phyloP scores from a whole-genome alignment of 2,888 invertebrate genomes.

The Bhutanitis thaidina region DNA sequence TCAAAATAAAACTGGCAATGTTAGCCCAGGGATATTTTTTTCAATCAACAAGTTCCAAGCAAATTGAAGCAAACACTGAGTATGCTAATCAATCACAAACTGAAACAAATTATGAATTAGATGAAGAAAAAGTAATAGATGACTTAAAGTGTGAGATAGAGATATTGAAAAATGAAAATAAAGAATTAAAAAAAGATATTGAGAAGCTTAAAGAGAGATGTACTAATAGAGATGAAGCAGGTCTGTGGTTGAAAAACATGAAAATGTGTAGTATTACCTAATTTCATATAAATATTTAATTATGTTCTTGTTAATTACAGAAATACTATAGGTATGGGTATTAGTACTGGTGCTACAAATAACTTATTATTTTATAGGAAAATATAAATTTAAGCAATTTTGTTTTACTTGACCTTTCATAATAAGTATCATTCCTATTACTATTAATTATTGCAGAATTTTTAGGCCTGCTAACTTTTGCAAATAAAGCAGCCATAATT shows the following conservation, averaged over 20 bases:
- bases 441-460: no score
- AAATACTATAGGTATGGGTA: no score
- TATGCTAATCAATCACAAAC: slow-evolving; percentile 3
- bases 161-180: slow-evolving; percentile 47
- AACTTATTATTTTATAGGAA: no score
- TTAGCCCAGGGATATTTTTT: neutral
- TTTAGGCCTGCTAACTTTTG: no score
- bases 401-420: no score
- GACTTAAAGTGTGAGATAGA: slow-evolving; percentile 43
- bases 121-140: slow-evolving; percentile 33
- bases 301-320: no score
- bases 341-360: no score
- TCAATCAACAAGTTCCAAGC: slow-evolving; percentile 31
- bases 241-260: slow-evolving; percentile 17
- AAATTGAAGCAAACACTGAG: neutral
- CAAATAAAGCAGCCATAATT: no score
- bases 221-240: slow-evolving; percentile 22
- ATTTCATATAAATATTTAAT: no score
- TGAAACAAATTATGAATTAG: neutral
- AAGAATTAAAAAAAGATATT: slow-evolving; percentile 48
- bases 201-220: slow-evolving; percentile 16
- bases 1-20: neutral
- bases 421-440: no score
- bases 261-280: no score
- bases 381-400: no score